Evolutionary conservation across 2,797 vertebrate species (phyloP).

Genomic region (Microchirus variegatus): DNA sequence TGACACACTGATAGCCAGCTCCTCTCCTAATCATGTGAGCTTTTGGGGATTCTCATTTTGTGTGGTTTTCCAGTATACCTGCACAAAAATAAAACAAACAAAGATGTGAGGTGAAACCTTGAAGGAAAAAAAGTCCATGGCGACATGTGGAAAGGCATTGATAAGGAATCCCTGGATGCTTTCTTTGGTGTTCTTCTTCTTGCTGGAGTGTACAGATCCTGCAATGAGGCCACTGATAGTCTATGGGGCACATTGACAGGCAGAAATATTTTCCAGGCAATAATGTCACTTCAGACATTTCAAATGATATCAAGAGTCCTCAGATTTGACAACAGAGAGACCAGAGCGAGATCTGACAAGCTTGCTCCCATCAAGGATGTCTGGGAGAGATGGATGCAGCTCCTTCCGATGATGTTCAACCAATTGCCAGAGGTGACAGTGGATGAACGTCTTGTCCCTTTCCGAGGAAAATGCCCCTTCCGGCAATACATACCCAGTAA

Average conservation of each 20-base stretch:
- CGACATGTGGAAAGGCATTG: background rate
- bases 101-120: background rate
- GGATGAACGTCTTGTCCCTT: constrained; percentile 2
- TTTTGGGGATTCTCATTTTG: background rate
- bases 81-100: background rate
- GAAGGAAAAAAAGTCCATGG: too few relatives aligned
- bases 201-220: constrained; percentile 3
- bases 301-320: constrained; percentile 1
- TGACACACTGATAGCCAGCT: background rate
- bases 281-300: background rate
- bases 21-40: background rate
- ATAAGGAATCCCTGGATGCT: constrained; percentile 7
- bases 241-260: background rate
- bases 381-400: constrained; percentile 9
- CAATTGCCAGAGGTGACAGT: constrained; percentile 10
- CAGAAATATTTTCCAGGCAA: background rate
- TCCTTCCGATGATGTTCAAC: constrained; percentile 16
- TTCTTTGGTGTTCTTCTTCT: background rate
- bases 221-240: constrained; percentile 2
- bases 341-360: background rate
- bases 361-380: constrained; percentile 1
- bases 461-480: constrained; percentile 5
- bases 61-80: background rate
- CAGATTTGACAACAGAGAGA: constrained; percentile 3
- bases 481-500: constrained; percentile 3